Evolutionary conservation across 2,888 invertebrate species (phyloP).

Genomic region (Alsophila aescularia): DNA sequence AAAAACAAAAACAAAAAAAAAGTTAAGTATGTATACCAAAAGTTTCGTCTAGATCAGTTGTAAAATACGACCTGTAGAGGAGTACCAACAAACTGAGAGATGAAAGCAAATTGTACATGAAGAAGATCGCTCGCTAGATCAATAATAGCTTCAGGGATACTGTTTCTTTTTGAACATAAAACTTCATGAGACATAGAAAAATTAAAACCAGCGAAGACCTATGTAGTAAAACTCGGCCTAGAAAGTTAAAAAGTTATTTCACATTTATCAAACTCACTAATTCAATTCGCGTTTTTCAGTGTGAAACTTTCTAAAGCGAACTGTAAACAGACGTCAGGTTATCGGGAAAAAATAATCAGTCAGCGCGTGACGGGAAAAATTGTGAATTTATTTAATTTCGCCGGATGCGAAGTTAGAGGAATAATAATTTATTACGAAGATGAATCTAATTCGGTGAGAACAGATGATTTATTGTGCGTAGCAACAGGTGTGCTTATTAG

Average conservation of each 20-base stretch:
- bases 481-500: conserved; percentile 34
- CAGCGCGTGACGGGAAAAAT: conserved; percentile 21
- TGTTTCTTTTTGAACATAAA: no score
- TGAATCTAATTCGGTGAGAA: conserved; percentile 26
- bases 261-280: conserved; percentile 35
- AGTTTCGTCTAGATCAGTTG: no score
- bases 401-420: conserved; percentile 12
- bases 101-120: no score
- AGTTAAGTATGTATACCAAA: no score
- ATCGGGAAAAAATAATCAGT: conserved; percentile 25
- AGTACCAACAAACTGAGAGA: no score
- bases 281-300: conserved; percentile 26
- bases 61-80: no score
- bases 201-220: not conserved
- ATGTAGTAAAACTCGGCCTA: not conserved
- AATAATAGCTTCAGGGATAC: no score
- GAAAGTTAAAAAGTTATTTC: conserved; percentile 28
- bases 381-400: conserved; percentile 28
- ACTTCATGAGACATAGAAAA: not conserved
- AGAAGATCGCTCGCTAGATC: no score
- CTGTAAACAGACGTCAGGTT: conserved; percentile 31
- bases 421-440: conserved; percentile 34
- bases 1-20: no score
- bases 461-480: conserved; percentile 32
- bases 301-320: conserved; percentile 23